Evolutionary conservation across 2,113 vertebrate genomes (phyloP).

Genomic region (Blennius ocellaris): DNA sequence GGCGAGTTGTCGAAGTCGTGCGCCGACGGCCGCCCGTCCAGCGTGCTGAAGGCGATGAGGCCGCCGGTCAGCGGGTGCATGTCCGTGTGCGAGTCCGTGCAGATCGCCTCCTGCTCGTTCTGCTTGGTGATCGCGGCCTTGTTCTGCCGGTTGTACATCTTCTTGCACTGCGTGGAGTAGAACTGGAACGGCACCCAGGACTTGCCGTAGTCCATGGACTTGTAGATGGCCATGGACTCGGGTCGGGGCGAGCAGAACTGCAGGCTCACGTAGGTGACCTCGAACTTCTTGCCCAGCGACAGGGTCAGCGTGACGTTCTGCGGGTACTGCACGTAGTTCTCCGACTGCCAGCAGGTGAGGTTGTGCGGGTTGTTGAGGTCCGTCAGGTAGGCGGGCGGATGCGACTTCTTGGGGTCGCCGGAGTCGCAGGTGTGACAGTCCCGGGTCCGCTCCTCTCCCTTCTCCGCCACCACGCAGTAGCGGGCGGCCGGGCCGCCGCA

Average conservation of each 20-base stretch:
- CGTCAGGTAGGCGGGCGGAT: constrained; percentile 93
- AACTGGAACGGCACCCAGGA: constrained; percentile 98
- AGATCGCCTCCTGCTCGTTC: constrained; percentile 98
- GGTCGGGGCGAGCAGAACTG: constrained; percentile 99
- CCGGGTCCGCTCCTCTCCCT: constrained; percentile 90
- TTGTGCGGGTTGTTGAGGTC: constrained; percentile 99
- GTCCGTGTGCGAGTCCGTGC: constrained; percentile 98
- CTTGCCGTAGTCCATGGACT: constrained; percentile 99
- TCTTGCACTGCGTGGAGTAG: constrained; percentile 98
- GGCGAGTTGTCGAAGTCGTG: constrained; percentile 99
- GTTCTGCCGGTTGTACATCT: constrained; percentile 94
- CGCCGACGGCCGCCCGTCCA: constrained; percentile 96
- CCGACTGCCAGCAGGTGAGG: constrained; percentile 98
- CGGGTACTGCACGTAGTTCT: constrained; percentile 93
- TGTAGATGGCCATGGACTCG: constrained; percentile 98
- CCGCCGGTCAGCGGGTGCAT: constrained; percentile 95
- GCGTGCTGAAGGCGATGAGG: constrained; percentile 98
- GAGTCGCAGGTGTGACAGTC: constrained; percentile 96
- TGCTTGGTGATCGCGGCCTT: constrained; percentile 95
- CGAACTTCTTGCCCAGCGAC: constrained; percentile 97
- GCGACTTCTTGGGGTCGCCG: constrained; percentile 91
- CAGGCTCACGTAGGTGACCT: constrained; percentile 98
- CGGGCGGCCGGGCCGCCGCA: constrained; percentile 91
- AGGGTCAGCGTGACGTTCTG: constrained; percentile 96
- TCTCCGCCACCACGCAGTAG: constrained; percentile 95